These are phyloP conservation scores for Diarsia mendica DNA, from an alignment of 2,888 invertebrate species.

Conservation along the genomic window DNA sequence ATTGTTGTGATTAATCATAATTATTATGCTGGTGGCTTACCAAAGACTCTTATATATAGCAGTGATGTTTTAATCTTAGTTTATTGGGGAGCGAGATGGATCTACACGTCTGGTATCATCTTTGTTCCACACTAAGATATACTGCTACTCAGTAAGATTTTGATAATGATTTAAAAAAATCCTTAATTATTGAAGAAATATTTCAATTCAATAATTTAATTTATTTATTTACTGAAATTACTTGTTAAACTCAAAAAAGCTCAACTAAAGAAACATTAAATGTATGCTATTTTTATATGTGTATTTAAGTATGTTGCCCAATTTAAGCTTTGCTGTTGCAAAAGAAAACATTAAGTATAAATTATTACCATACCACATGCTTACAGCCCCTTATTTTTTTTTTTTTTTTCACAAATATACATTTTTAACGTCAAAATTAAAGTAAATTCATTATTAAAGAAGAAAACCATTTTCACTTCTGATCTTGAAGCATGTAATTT, in stretches of 20 bases:
- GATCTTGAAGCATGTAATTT: neutral
- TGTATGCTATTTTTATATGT: constrained; percentile 1
- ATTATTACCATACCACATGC: neutral
- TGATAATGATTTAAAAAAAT: too few species aligned
- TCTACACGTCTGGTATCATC: neutral
- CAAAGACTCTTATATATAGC: neutral
- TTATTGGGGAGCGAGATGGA: neutral
- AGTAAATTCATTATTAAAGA: too few species aligned
- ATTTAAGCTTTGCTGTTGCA: constrained; percentile 20
- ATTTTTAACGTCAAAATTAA: too few species aligned
- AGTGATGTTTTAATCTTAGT: neutral
- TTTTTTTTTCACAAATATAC: too few species aligned
- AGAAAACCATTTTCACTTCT: neutral
- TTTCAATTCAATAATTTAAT: too few species aligned
- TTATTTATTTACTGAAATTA: too few species aligned
- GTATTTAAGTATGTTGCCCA: constrained; percentile 27
- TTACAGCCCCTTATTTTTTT: neutral
- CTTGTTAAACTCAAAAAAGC: neutral
- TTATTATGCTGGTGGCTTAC: neutral
- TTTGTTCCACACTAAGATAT: too few species aligned
- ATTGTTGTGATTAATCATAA: neutral
- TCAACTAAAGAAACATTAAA: neutral
- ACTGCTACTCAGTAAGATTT: too few species aligned
- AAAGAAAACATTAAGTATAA: neutral
- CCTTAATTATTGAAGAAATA: too few species aligned